Evolutionary conservation across 2,113 vertebrate genomes (phyloP).

Genomic region (Odobenus rosmarus): DNA sequence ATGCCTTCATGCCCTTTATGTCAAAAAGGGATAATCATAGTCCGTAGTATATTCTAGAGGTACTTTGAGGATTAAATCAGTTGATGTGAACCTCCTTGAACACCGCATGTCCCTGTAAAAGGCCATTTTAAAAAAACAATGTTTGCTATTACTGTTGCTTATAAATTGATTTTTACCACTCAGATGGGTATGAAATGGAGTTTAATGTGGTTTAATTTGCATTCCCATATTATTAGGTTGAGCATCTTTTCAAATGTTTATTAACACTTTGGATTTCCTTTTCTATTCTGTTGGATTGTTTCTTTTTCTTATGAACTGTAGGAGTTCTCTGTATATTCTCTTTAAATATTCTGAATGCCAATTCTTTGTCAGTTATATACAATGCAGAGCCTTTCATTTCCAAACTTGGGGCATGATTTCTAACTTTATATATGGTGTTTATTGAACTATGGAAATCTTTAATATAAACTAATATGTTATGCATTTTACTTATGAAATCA

Average conservation of each 20-base stretch:
- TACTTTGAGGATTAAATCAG: neutral
- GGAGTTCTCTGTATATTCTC: neutral
- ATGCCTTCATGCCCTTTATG: neutral
- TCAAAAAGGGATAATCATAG: too few species aligned
- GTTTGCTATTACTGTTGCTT: neutral
- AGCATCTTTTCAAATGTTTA: neutral
- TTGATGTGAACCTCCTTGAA: neutral
- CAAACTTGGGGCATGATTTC: neutral
- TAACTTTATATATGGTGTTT: constrained; percentile 35
- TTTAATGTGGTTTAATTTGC: neutral
- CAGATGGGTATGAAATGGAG: neutral
- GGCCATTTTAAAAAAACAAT: neutral
- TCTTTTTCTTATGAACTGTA: constrained; percentile 18
- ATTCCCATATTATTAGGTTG: neutral
- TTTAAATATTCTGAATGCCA: constrained; percentile 17
- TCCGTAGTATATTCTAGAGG: neutral
- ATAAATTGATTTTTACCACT: neutral
- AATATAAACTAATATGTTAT: neutral
- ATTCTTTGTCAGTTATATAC: neutral
- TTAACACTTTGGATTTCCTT: neutral
- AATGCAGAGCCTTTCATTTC: neutral
- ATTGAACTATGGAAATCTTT: neutral
- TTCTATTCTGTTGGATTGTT: neutral
- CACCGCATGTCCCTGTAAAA: too few species aligned
- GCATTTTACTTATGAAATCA: constrained; percentile 8